phyloP scores from a whole-genome alignment of 2,797 vertebrate genomes.

The Molossus molossus region DNA sequence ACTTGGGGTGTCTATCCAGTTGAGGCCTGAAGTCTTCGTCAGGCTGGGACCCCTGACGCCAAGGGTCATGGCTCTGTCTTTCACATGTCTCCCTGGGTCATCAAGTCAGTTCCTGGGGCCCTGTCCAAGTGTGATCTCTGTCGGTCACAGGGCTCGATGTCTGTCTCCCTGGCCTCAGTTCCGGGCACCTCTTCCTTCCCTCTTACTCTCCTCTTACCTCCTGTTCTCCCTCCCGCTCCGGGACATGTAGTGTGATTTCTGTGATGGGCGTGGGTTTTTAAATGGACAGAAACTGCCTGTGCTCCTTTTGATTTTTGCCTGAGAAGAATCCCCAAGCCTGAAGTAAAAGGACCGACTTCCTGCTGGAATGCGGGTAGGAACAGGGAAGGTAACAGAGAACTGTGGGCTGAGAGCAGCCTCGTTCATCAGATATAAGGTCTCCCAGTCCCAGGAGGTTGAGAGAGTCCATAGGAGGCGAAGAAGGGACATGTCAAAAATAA shows the following conservation, averaged over 20 bases:
- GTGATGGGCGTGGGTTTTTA: neutral
- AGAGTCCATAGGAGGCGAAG: too few relatives aligned
- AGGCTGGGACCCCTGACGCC: neutral
- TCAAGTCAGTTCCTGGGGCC: neutral
- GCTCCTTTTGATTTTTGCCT: neutral
- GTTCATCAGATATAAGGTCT: neutral
- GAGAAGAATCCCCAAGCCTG: neutral
- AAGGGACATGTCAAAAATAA: neutral
- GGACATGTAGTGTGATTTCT: neutral
- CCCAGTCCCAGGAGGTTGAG: neutral
- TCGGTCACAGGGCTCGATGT: neutral
- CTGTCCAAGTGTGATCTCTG: neutral
- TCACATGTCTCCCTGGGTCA: neutral
- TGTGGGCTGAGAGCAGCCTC: rapidly evolving
- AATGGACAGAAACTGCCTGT: neutral
- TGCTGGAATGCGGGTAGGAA: neutral
- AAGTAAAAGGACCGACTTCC: neutral
- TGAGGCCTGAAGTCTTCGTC: neutral
- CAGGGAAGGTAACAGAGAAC: neutral
- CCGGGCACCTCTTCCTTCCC: too few relatives aligned
- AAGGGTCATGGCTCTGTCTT: neutral
- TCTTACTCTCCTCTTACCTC: too few relatives aligned
- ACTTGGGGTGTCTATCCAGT: neutral
- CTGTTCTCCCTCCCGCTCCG: neutral
- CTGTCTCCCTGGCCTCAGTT: too few relatives aligned